Evolutionary conservation across 2,113 vertebrate species (phyloP).

Genomic region (Nibea albiflora): DNA sequence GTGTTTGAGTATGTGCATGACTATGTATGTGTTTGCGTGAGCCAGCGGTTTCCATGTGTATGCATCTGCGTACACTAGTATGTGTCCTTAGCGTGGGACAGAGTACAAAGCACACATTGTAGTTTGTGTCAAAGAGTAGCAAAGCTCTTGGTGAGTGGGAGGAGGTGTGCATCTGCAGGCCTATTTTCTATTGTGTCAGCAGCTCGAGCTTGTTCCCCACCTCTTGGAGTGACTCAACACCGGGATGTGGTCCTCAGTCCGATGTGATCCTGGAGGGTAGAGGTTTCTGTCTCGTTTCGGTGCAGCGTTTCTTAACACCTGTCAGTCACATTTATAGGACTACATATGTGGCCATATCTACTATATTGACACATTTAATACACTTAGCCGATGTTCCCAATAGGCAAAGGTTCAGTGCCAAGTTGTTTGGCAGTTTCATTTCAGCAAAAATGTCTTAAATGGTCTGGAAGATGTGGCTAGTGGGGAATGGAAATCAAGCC

Average conservation of each 20-base stretch:
- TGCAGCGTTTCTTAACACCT: conserved; percentile 50
- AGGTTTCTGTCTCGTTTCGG: conserved; percentile 21
- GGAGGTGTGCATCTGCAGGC: conserved; percentile 70
- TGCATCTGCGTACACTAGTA: conserved; percentile 39
- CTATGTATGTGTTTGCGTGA: conserved; percentile 12
- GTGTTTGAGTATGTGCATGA: background rate
- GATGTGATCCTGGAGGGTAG: conserved; percentile 56
- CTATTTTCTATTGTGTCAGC: conserved; percentile 65
- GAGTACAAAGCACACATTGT: conserved; percentile 78
- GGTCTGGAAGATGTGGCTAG: background rate
- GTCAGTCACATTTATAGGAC: conserved; percentile 46
- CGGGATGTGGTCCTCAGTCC: conserved; percentile 59
- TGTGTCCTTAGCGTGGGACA: conserved; percentile 55
- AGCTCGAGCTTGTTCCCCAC: conserved; percentile 53
- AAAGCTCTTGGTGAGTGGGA: conserved; percentile 61
- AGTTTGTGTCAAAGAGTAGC: conserved; percentile 68
- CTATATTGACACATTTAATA: conserved; percentile 15
- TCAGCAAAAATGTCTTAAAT: conserved; percentile 6
- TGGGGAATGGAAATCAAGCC: background rate
- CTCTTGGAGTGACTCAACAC: conserved; percentile 53
- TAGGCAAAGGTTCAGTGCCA: background rate
- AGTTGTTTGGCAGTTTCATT: background rate
- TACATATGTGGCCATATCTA: background rate
- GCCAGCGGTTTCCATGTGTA: conserved; percentile 43
- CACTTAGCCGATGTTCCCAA: conserved; percentile 2